phyloP scores from a whole-genome alignment of 1,140 invertebrate species.

The Latrodectus geometricus region DNA sequence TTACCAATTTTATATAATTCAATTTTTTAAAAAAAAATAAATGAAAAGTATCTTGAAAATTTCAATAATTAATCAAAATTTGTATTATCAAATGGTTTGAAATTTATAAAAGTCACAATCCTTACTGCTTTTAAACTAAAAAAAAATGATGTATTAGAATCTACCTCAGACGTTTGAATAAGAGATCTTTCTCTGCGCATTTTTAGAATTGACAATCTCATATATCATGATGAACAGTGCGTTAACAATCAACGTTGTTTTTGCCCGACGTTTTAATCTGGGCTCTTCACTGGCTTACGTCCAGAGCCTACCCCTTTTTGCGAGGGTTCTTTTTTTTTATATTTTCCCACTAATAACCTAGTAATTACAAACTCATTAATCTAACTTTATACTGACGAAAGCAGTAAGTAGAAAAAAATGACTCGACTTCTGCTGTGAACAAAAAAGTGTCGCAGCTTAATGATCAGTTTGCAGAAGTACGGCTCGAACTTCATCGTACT shows the following conservation, averaged over 20 bases:
- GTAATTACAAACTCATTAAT: slow-evolving; percentile 62
- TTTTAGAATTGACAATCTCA: background rate
- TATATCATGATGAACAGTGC: background rate
- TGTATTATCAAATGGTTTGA: too few species aligned
- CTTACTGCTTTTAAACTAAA: too few species aligned
- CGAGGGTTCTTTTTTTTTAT: slow-evolving; percentile 20
- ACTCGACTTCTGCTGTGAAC: background rate
- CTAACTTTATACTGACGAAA: slow-evolving; percentile 57
- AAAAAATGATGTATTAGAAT: too few species aligned
- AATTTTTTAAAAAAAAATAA: too few species aligned
- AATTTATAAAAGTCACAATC: too few species aligned
- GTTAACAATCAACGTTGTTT: background rate
- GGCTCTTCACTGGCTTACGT: slow-evolving; percentile 29
- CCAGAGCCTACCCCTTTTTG: slow-evolving; percentile 35
- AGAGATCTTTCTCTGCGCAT: too few species aligned
- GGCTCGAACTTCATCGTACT: slow-evolving; percentile 48
- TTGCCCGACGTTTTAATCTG: slow-evolving; percentile 20
- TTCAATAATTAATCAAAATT: too few species aligned
- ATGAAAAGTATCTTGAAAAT: too few species aligned
- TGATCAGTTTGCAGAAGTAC: slow-evolving; percentile 60
- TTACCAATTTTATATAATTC: too few species aligned
- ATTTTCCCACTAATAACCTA: slow-evolving; percentile 57
- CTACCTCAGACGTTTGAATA: too few species aligned
- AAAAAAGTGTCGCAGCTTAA: slow-evolving; percentile 56
- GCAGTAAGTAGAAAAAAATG: slow-evolving; percentile 37